Percentiles rank a stretch among this genome's conserved stretches.
These are phyloP conservation scores for Pachycephala philippinensis DNA, from an alignment of 2,113 vertebrate genomes.

Conservation along the genomic window DNA sequence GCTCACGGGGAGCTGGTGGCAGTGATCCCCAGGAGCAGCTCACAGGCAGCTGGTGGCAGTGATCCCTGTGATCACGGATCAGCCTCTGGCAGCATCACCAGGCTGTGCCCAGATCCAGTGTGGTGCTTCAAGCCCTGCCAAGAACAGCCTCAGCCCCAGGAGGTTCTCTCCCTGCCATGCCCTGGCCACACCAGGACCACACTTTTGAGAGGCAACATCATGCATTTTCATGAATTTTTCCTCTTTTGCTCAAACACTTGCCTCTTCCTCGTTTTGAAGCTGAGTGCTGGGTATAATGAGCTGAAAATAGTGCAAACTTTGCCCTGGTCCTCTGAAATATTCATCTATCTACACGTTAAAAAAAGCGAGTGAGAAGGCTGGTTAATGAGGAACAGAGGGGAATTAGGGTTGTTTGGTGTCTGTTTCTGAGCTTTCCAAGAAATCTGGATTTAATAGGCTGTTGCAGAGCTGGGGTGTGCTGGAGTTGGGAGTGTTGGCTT, in stretches of 20 bases:
- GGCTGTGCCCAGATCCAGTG: not conserved
- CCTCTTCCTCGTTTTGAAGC: not conserved
- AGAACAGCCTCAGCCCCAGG: not conserved
- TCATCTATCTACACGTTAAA: not conserved
- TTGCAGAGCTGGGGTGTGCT: not conserved
- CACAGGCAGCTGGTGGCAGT: not conserved
- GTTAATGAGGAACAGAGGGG: not conserved
- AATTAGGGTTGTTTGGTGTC: not conserved
- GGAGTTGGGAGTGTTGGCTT: not conserved
- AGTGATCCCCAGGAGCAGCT: not conserved
- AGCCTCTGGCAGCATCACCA: not conserved
- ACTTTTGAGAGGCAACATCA: not conserved
- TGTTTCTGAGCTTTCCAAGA: not conserved
- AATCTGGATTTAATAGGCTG: not conserved
- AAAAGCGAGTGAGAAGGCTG: not conserved
- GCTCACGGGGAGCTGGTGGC: accelerated
- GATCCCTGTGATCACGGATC: accelerated
- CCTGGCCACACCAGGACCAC: not conserved
- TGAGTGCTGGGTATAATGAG: not conserved
- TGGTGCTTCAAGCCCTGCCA: not conserved
- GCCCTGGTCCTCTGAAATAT: not conserved
- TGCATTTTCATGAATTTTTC: not conserved
- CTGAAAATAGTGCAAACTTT: not conserved
- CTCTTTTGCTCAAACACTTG: not conserved
- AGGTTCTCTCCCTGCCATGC: not conserved